Evolutionary conservation across 1,140 invertebrate species (phyloP), one percentile per base, ranked within the genome.

Genomic region (Lepidurus arcticus): DNA sequence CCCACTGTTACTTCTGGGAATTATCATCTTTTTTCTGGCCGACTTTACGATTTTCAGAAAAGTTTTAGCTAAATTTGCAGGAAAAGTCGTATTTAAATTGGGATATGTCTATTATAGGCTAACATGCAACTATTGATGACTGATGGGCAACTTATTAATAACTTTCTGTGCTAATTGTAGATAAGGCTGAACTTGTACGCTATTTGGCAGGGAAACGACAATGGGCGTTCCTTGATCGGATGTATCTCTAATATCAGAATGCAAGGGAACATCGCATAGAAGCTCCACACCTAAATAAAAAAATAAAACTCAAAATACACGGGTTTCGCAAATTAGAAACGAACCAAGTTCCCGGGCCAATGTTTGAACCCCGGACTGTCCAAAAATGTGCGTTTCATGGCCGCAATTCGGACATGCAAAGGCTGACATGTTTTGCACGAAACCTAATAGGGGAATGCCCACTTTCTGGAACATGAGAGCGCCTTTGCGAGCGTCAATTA

Each of bases 391-490:
- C 78, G 81, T 75, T 78, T 78, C 76, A 79, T 80, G 74, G 1
- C 82, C 87, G 83, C 94, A 96, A 44, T 90, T 90, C 0, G 89
- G 86, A 85, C 94, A 96, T 73, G 87, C 87, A 6, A 91, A 87
- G 79, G 88, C 88, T 1, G 88, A 90, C 94, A 97, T 97, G 84
- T 96, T 97, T 82, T 95, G 90, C 1, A 95, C 90, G 78, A 95
- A 85, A 16, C 94, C 94, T 76, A 93, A 86, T 65, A 96, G 87
- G 1, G 93, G 93, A 76, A 96, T 88, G 76, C 91, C 87, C 5
- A 95, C 84, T 83, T 92, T 94, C 81, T 90, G 87, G 82, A 93
- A 93, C 92, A 95, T 94, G 80, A 89, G 89, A 3, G 90, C 90
- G 45, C 93, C 93, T 83, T 93, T 88, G 80, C 89, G 87, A 0